Evolutionary conservation across 2,888 invertebrate species (phyloP), one percentile per base, ranked within the genome.

Genomic region (Apotomis betuletana): DNA sequence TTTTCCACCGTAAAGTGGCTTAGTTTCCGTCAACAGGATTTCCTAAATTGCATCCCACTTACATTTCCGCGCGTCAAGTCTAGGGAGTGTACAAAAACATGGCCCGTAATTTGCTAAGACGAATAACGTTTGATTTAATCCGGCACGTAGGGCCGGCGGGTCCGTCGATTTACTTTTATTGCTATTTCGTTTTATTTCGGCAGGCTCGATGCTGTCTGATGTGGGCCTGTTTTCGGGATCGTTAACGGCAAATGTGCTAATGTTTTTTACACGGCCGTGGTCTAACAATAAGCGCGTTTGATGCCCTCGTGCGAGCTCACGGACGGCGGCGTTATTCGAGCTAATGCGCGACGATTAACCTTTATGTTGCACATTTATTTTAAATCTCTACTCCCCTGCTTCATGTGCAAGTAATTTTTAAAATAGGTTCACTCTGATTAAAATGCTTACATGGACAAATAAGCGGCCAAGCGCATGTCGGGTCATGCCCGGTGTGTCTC

Each of bases 81-180:
- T 80, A 81, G 81, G 82, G 82, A 87, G 84, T 87, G 83, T 86
- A 87, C 86, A 88, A 88, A 89, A 90, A 89, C 90, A 87, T 85
- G 85, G 87, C 87, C 86, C 88, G 88, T 91, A 91, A 91, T 91
- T 92, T 91, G 88, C 89, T 91, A 90, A 91, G 91, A 91, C 90
- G 89, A 91, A 91, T 91, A 91, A 90, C 87, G 90, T 91, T 91
- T 91, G 92, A 91, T 90, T 91, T 91, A 90, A 91, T 90, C 90
- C 90, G 85, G 88, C 90, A 89, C 90, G 89, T 90, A 87, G 88
- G 82, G 80, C 75, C 77, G 82, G 85, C 82, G 83, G 86, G 83
- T 82, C 83, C 86, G 88, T 89, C 91, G 90, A 92, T 92, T 91
- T 91, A 90, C 90, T 91, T 92, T 92, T 90, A 91, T 91, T 90